A percentile compares a stretch with the other conserved stretches of the same genome.
These are phyloP conservation scores for Yponomeuta plumbellus DNA, from an alignment of 2,888 invertebrate genomes.

Conservation along the genomic window DNA sequence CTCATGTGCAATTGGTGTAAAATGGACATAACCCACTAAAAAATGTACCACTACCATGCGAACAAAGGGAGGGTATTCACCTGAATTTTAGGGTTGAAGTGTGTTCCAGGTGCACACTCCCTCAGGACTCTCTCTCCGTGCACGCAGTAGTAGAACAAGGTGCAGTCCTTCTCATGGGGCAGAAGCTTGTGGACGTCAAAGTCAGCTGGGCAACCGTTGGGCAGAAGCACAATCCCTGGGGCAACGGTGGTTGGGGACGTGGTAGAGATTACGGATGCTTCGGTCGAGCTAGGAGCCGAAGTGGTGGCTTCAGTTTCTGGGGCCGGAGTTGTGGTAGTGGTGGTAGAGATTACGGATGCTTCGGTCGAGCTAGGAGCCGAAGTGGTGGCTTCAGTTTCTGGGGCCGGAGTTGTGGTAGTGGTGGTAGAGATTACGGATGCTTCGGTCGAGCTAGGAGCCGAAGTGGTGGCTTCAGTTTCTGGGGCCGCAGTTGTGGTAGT, in stretches of 20 bases:
- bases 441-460: background rate
- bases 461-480: background rate
- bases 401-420: background rate
- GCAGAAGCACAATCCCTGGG: constrained; percentile 18
- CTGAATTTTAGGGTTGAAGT: constrained; percentile 32
- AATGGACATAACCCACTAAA: background rate
- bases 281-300: background rate
- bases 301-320: background rate
- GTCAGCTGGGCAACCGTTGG: constrained; percentile 37
- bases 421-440: constrained; percentile 4
- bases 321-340: background rate
- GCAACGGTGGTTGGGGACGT: background rate
- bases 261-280: background rate
- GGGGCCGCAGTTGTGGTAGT: background rate
- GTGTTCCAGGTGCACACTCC: constrained; percentile 26
- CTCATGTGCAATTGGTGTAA: no score
- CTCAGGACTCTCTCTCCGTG: constrained; percentile 32
- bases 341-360: constrained; percentile 2
- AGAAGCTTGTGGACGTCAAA: constrained; percentile 31
- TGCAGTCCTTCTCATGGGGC: constrained; percentile 37
- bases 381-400: background rate
- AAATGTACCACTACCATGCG: background rate
- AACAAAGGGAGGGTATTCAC: constrained; percentile 21
- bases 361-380: background rate
- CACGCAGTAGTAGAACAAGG: constrained; percentile 38